Evolutionary conservation across 2,113 vertebrate genomes (phyloP).

Genomic region (Sorex araneus): DNA sequence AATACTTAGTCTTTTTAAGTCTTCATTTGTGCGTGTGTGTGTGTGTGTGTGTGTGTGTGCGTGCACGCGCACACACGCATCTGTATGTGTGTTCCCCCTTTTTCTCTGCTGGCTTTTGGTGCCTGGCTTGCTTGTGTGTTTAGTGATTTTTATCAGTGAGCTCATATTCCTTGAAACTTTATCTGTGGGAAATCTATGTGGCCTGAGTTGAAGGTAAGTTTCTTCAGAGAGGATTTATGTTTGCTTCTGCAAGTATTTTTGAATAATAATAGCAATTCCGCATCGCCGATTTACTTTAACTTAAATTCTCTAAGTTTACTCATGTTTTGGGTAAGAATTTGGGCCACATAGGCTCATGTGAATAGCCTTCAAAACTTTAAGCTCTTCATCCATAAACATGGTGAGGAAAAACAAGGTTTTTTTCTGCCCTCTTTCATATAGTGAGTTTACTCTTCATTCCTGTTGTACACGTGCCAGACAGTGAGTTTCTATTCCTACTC

Average conservation of each 20-base stretch:
- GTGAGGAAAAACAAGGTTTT: background rate
- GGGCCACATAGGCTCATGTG: background rate
- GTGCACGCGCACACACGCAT: background rate
- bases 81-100: background rate
- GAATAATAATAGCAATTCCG: background rate
- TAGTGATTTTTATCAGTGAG: constrained; percentile 47
- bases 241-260: constrained; percentile 42
- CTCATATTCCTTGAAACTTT: constrained; percentile 44
- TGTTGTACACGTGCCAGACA: background rate
- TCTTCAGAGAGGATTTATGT: background rate
- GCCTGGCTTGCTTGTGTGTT: constrained; percentile 4
- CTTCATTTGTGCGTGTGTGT: background rate
- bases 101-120: constrained; percentile 6
- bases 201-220: constrained; percentile 42
- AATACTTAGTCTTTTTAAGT: constrained; percentile 10
- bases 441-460: background rate
- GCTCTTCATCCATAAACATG: background rate
- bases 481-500: background rate
- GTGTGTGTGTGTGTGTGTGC: background rate
- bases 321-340: background rate
- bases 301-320: background rate
- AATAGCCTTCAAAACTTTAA: background rate
- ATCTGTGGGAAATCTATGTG: constrained; percentile 21
- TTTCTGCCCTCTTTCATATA: background rate
- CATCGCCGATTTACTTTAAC: constrained; percentile 21